Conservation (phyloP, 1,140 invertebrate genomes). For the Achroia grisella region DNA sequence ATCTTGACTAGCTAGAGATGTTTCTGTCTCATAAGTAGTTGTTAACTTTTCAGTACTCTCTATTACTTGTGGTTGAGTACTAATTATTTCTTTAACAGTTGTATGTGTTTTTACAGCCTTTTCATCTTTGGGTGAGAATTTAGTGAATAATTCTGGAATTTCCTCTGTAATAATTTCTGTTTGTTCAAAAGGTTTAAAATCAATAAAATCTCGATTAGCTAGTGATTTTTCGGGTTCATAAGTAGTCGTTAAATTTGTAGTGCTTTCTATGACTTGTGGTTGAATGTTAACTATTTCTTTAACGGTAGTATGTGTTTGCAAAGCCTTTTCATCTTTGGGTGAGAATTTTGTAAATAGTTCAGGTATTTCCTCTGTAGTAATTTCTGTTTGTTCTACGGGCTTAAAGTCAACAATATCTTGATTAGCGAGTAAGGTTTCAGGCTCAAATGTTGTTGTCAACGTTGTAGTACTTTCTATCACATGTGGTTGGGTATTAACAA, state of each 20-base stretch:
- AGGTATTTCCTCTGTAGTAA: slow-evolving; percentile 12
- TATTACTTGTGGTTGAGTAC: slow-evolving; percentile 29
- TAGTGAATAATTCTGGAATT: slow-evolving; percentile 16
- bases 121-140: slow-evolving; percentile 23
- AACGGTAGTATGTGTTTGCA: slow-evolving; percentile 17
- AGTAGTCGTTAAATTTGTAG: background rate
- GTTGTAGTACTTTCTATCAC: slow-evolving; percentile 30
- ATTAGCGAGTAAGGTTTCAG: slow-evolving; percentile 16
- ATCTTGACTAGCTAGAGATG: slow-evolving; percentile 33
- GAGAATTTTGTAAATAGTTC: slow-evolving; percentile 18
- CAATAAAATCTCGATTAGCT: slow-evolving; percentile 8
- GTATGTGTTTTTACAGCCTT: slow-evolving; percentile 18
- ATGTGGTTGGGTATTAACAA: slow-evolving; percentile 27
- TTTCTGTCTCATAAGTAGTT: slow-evolving; percentile 17
- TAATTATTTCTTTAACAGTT: slow-evolving; percentile 24
- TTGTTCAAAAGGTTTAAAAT: slow-evolving; percentile 12
- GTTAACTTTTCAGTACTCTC: slow-evolving; percentile 21
- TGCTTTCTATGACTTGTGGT: slow-evolving; percentile 30
- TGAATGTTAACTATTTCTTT: slow-evolving; percentile 30
- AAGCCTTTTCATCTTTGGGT: slow-evolving; percentile 26
- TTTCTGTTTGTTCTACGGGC: slow-evolving; percentile 11
- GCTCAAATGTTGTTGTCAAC: slow-evolving; percentile 7
- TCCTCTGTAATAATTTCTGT: slow-evolving; percentile 11
- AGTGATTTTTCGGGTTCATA: slow-evolving; percentile 4
- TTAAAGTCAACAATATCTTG: slow-evolving; percentile 11